Conservation (phyloP, 2,113 vertebrate genomes). For the Corythoichthys haematopterus region DNA sequence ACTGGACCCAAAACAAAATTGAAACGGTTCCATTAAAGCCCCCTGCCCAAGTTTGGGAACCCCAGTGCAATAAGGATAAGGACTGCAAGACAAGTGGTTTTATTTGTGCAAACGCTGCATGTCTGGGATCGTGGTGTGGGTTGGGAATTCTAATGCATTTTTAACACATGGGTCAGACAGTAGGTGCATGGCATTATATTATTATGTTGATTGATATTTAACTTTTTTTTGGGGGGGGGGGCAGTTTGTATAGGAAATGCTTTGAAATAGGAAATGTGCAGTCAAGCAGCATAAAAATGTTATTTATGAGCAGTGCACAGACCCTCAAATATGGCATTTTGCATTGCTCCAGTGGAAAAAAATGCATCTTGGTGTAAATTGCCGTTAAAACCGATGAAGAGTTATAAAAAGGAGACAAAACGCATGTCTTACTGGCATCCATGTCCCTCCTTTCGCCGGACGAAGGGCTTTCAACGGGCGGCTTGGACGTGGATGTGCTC, state of each 20-base stretch:
- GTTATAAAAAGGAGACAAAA: neutral
- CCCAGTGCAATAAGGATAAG: neutral
- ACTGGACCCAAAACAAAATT: neutral
- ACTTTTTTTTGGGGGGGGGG: too few species aligned
- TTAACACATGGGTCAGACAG: neutral
- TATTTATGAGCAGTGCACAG: neutral
- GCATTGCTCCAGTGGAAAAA: neutral
- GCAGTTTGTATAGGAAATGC: neutral
- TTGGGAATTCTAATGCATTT: neutral
- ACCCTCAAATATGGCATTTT: neutral
- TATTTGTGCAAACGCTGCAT: neutral
- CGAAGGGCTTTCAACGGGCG: conserved; percentile 76
- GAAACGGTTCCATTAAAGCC: neutral
- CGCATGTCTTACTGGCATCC: conserved; percentile 84
- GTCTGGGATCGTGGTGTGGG: neutral
- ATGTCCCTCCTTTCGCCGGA: conserved; percentile 77
- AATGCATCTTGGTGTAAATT: neutral
- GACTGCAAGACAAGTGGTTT: neutral
- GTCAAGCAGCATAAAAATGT: neutral
- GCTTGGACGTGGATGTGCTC: conserved; percentile 79
- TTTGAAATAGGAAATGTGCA: neutral
- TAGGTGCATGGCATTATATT: neutral
- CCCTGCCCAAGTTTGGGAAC: neutral
- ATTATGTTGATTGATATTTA: too few species aligned
- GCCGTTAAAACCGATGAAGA: neutral